Evolutionary conservation across 2,888 invertebrate species (phyloP).

Genomic region (Acleris literana): DNA sequence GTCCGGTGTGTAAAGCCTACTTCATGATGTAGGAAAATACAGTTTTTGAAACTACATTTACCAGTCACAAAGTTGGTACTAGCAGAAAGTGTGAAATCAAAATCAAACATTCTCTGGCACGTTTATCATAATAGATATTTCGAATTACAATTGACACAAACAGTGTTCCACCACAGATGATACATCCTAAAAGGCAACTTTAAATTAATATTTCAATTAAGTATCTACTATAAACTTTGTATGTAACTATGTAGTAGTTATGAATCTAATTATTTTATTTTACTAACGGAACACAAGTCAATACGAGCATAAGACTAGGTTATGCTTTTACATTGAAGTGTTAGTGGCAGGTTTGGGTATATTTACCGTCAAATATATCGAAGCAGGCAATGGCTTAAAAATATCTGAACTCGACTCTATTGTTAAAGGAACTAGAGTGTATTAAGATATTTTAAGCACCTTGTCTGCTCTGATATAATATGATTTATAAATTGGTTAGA

Average conservation of each 20-base stretch:
- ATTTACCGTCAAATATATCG: background rate
- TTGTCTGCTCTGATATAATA: too few species aligned
- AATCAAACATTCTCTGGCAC: constrained; percentile 12
- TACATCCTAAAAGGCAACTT: constrained; percentile 55
- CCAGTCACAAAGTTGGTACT: constrained; percentile 9
- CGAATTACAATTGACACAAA: constrained; percentile 34
- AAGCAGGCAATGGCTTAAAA: too few species aligned
- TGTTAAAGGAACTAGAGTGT: too few species aligned
- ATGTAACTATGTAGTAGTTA: constrained; percentile 28
- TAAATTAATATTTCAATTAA: constrained; percentile 44
- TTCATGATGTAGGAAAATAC: background rate
- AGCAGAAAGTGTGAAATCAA: constrained; percentile 1
- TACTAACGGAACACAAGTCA: constrained; percentile 19
- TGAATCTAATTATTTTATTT: constrained; percentile 24
- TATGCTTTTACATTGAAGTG: background rate
- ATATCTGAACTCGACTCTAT: too few species aligned
- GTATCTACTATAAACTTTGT: constrained; percentile 39
- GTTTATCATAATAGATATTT: constrained; percentile 15
- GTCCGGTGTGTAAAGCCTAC: background rate
- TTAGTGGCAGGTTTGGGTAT: background rate
- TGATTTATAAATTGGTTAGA: too few species aligned
- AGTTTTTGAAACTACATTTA: constrained; percentile 5
- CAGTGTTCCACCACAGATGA: constrained; percentile 41
- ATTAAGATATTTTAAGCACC: too few species aligned
- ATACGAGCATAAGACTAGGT: background rate